These are phyloP conservation scores for Morone saxatilis DNA, from an alignment of 2,113 vertebrate genomes.

Conservation along the genomic window DNA sequence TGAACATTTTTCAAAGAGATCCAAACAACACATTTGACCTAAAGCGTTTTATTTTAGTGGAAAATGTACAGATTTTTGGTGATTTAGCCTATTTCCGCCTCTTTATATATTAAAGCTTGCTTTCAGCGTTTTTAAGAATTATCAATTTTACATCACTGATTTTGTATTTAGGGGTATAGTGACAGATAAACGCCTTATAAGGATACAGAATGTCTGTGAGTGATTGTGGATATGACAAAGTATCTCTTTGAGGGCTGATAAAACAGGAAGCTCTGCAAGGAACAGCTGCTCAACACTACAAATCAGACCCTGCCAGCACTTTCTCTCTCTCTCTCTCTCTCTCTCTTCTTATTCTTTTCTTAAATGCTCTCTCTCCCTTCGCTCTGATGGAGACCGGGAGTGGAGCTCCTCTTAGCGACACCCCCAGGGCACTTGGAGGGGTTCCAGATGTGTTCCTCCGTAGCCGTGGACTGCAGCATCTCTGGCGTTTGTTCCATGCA, in stretches of 20 bases:
- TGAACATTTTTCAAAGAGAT: conserved; percentile 25
- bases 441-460: conserved; percentile 78
- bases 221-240: conserved; percentile 52
- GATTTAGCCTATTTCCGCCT: not conserved
- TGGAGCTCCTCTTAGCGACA: conserved; percentile 58
- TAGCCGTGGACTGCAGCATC: conserved; percentile 47
- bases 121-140: not conserved
- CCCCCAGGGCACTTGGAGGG: conserved; percentile 73
- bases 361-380: conserved; percentile 39
- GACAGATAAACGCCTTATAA: not conserved
- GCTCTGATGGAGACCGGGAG: conserved; percentile 41
- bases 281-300: conserved; percentile 75
- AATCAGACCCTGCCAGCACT: conserved; percentile 55
- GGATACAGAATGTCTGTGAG: conserved; percentile 41
- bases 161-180: conserved; percentile 7
- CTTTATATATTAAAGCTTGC: not conserved
- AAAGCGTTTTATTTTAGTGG: no score
- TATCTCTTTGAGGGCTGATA: conserved; percentile 61
- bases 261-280: conserved; percentile 64
- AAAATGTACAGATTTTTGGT: no score
- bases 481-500: conserved; percentile 40
- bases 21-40: conserved; percentile 1
- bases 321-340: conserved; percentile 33
- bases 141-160: conserved; percentile 5
- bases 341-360: conserved; percentile 6